These are phyloP conservation scores for Lingula anatina DNA, from an alignment of 2,888 invertebrate species.

Conservation along the genomic window DNA sequence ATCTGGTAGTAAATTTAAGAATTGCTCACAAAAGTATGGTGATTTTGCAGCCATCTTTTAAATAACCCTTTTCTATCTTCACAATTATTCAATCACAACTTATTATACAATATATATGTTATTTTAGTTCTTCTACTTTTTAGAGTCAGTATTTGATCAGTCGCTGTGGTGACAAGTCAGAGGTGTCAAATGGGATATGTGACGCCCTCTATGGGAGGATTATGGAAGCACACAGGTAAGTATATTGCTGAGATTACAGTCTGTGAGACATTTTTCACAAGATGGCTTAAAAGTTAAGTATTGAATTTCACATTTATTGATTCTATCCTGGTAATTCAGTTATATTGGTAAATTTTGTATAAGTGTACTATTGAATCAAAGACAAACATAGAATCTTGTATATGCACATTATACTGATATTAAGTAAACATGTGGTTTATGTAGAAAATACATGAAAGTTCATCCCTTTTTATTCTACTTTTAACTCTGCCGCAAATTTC, in stretches of 20 bases:
- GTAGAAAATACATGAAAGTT: too few species aligned
- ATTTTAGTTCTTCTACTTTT: conserved; percentile 12
- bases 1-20: too few species aligned
- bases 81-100: background rate
- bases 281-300: too few species aligned
- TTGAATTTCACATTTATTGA: too few species aligned
- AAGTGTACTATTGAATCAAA: too few species aligned
- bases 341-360: too few species aligned
- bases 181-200: conserved; percentile 80
- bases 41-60: background rate
- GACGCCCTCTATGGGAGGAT: conserved; percentile 83
- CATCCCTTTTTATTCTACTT: background rate
- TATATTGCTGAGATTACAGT: background rate
- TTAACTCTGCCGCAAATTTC: conserved; percentile 18
- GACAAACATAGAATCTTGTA: too few species aligned
- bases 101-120: background rate
- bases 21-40: background rate
- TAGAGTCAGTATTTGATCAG: conserved; percentile 93
- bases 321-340: too few species aligned
- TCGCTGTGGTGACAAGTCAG: conserved; percentile 60
- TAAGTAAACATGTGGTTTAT: too few species aligned
- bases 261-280: too few species aligned
- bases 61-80: background rate
- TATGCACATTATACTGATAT: too few species aligned
- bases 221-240: conserved; percentile 68